These are phyloP conservation scores for Plotosus lineatus DNA, from an alignment of 2,113 vertebrate genomes.

Conservation along the genomic window DNA sequence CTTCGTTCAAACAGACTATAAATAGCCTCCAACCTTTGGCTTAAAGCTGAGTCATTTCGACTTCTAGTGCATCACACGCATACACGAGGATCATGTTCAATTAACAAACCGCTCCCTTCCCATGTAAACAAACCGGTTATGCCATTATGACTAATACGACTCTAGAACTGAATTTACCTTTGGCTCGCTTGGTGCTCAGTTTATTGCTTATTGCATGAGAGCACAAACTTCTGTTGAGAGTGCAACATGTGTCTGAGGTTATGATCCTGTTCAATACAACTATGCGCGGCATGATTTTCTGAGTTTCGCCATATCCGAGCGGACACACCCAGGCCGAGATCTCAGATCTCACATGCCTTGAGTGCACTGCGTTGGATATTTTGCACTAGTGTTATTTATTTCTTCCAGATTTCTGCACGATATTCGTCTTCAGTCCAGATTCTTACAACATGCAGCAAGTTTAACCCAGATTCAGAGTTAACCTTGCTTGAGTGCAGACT, in stretches of 20 bases:
- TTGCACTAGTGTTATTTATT: constrained; percentile 17
- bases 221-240: background rate
- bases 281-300: constrained; percentile 1
- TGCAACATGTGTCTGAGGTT: background rate
- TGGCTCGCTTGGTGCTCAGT: background rate
- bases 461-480: background rate
- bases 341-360: background rate
- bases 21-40: constrained; percentile 25
- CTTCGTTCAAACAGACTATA: constrained; percentile 10
- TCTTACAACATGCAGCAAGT: background rate
- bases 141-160: background rate
- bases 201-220: background rate
- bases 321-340: constrained; percentile 15
- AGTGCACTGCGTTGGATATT: background rate
- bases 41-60: constrained; percentile 21
- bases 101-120: background rate
- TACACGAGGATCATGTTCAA: background rate
- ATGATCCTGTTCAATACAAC: background rate
- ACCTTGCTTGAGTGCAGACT: too few relatives aligned
- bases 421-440: background rate
- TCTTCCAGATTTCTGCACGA: background rate
- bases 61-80: constrained; percentile 23
- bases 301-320: background rate
- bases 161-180: background rate
- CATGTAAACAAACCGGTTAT: background rate